phyloP scores from a whole-genome alignment of 35 echinoderm and acorn worm genomes.

The Lytechinus pictus region DNA sequence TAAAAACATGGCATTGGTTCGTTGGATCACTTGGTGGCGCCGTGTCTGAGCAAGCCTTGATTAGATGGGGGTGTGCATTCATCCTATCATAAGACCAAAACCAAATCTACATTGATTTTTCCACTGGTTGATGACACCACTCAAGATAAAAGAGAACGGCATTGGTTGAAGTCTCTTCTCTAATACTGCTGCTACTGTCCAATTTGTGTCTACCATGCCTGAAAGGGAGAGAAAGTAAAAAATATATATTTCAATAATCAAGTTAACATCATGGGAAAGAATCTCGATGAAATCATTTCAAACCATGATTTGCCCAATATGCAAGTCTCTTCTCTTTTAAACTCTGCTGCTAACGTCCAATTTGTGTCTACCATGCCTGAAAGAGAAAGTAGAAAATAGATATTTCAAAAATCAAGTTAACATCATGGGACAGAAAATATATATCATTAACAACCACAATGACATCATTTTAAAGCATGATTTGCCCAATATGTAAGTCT shows the following conservation, averaged over 20 bases:
- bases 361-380: no score
- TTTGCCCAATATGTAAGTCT: constrained; percentile 50
- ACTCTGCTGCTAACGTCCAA: no score
- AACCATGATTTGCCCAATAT: no score
- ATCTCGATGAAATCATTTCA: no score
- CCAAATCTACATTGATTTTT: constrained; percentile 88
- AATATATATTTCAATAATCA: no score
- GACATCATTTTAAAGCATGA: not conserved
- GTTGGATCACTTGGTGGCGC: not conserved
- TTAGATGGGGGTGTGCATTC: not conserved
- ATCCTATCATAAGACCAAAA: constrained; percentile 96
- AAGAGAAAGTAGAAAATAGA: no score
- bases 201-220: constrained; percentile 98
- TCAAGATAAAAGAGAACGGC: constrained; percentile 93
- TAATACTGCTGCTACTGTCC: constrained; percentile 89
- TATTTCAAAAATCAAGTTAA: no score
- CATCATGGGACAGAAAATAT: no score
- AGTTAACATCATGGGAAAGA: no score
- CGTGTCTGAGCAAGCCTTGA: not conserved
- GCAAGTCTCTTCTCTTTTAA: no score
- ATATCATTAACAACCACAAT: no score
- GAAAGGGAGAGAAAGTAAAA: not conserved
- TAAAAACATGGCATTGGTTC: not conserved
- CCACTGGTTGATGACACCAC: constrained; percentile 89
- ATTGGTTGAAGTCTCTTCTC: constrained; percentile 93